Base-by-base conservation (phyloP, 2,888 invertebrate genomes). In the Gymnosoma rotundatum region DNA sequence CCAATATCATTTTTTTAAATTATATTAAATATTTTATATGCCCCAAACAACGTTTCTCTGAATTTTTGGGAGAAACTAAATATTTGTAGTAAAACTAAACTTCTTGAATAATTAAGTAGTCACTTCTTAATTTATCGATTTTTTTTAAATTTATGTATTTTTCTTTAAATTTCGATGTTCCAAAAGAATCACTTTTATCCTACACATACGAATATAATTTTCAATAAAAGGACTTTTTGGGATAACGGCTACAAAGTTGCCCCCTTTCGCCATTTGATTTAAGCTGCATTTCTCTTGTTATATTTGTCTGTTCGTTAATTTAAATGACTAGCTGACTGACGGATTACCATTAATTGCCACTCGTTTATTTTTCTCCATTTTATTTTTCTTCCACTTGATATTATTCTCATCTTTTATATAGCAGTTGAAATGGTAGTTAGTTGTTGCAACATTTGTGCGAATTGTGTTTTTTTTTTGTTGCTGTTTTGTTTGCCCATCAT, bases 401-500 rank as follows among this genome's bases (percentile, higher is more conserved):
- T 66, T 76, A 60, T 76, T 42, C 56, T 36, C 67, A 63, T 56
- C 36, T 66, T 66, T 50, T 75, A 52, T 72, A 64, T 64, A 56
- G 48, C 63, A 79, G 63, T 83, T 67, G 64, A 67, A 56, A 56
- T 58, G 14, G 60, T 70, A 50, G 64, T 50, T 70, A 50, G 64
- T 50, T 83, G 60, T 70, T 74, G 70, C 54, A 73, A 79, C 72
- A 69, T 45, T 52, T 66, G 60, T 61, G 18, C 67, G 16, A 48
- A 32, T 32, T 12, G 61, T 69, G 32, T 63, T n/a, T 32, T 50
- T 50, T 52, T 66, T 18, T 74, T 67, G 67, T 48, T 61, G 63
- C 48, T 52, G 25, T 42, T 75, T 78, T 81, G 66, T 81, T 74
- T 81, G 81, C 84, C 84, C 84, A 84, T 81, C 84, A 84, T 84